These are phyloP conservation scores for Palaemon carinicauda DNA, from an alignment of 1,140 invertebrate genomes.

Conservation along the genomic window DNA sequence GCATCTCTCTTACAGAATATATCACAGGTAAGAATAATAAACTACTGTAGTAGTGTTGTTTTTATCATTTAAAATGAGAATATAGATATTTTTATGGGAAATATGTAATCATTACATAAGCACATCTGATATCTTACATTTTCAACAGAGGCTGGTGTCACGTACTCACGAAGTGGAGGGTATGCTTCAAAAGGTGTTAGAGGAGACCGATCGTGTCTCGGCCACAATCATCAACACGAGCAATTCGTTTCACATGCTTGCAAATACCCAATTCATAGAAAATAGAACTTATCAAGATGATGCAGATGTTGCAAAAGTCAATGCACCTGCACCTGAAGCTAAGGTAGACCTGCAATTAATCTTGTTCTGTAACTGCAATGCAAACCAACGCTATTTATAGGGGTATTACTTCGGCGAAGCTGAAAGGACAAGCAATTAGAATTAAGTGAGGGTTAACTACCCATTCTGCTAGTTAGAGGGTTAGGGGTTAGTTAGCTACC, in stretches of 20 bases:
- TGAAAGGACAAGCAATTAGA: no score
- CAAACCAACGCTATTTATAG: no score
- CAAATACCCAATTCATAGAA: slow-evolving; percentile 53
- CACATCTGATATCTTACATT: not conserved
- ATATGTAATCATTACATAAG: no score
- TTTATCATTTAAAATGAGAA: no score
- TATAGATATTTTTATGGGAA: no score
- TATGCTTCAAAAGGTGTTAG: slow-evolving; percentile 22
- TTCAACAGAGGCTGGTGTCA: slow-evolving; percentile 37
- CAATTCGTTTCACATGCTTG: slow-evolving; percentile 46
- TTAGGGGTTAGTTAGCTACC: no score
- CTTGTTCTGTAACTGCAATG: no score
- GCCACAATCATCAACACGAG: slow-evolving; percentile 35
- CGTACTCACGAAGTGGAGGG: slow-evolving; percentile 49
- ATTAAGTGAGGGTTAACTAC: no score
- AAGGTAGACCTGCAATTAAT: not conserved
- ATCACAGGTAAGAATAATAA: slow-evolving; percentile 20
- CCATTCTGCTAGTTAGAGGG: no score
- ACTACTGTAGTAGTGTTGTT: not conserved
- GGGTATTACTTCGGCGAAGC: no score
- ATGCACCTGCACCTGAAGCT: not conserved
- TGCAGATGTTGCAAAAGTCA: not conserved
- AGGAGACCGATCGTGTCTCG: slow-evolving; percentile 26
- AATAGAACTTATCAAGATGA: slow-evolving; percentile 54
- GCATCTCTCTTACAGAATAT: slow-evolving; percentile 42